These are phyloP conservation scores for Zeus faber DNA, from an alignment of 2,113 vertebrate species.

Conservation along the genomic window DNA sequence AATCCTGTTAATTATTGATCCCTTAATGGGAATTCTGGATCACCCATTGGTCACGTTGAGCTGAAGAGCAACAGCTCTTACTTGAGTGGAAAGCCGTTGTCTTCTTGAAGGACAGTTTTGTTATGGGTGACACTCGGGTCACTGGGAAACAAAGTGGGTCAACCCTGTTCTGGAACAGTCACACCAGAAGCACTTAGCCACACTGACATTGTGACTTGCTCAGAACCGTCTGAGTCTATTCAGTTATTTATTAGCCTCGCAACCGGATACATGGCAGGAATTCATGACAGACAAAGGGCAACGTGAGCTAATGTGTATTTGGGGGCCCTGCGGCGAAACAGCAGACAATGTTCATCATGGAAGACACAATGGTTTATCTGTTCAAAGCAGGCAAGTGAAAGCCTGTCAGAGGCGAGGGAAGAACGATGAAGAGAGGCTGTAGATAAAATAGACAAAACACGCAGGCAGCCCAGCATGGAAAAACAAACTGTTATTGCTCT, in stretches of 20 bases:
- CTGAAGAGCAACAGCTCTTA: no score
- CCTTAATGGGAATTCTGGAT: no score
- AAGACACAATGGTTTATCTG: constrained; percentile 69
- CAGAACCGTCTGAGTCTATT: constrained; percentile 16
- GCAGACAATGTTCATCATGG: constrained; percentile 63
- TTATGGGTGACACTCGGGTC: not conserved
- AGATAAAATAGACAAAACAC: no score
- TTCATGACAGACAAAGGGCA: constrained; percentile 47
- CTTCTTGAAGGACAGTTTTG: no score
- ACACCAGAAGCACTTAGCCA: constrained; percentile 2
- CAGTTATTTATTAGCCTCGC: constrained; percentile 38
- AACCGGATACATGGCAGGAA: constrained; percentile 55
- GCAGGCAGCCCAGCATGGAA: no score
- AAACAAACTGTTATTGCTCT: constrained; percentile 31
- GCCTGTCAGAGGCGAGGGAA: constrained; percentile 50
- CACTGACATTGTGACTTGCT: constrained; percentile 20
- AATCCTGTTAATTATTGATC: no score
- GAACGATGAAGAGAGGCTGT: constrained; percentile 31
- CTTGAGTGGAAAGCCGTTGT: no score
- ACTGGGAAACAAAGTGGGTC: not conserved
- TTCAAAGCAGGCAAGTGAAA: constrained; percentile 57
- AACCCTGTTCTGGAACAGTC: not conserved
- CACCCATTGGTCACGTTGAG: no score
- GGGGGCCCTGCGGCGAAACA: constrained; percentile 51
- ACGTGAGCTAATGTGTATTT: constrained; percentile 67